These are phyloP conservation scores for Hemiprocne comata DNA, from an alignment of 2,113 vertebrate genomes.

Conservation along the genomic window DNA sequence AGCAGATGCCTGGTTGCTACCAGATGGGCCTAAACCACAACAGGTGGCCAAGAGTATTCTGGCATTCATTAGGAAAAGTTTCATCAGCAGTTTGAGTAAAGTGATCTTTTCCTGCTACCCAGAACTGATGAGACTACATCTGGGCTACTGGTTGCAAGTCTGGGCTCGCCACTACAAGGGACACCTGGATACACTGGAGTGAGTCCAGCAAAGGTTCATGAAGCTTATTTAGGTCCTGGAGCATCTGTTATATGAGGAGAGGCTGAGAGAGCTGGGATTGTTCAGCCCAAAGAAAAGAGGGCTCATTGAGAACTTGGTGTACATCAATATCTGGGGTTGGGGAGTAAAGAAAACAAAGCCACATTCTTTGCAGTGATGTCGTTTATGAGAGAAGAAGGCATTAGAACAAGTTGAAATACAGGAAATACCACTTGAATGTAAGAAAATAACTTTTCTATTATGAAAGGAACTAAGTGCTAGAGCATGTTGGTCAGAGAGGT, in stretches of 20 bases:
- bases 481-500: neutral
- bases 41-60: neutral
- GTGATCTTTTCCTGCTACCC: neutral
- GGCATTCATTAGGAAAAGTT: neutral
- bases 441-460: neutral
- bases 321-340: neutral
- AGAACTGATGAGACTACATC: accelerated
- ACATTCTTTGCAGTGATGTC: neutral
- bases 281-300: neutral
- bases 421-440: neutral
- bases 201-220: neutral
- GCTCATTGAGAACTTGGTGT: neutral
- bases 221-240: neutral
- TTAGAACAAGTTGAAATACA: neutral
- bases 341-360: neutral
- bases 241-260: neutral
- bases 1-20: no score
- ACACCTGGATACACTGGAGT: accelerated
- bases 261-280: neutral
- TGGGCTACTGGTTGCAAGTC: neutral
- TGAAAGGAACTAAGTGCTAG: neutral
- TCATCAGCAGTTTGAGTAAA: neutral
- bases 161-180: neutral
- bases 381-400: neutral
- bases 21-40: no score